Base-by-base conservation (phyloP, 2,797 vertebrate genomes). In the Morelia viridis region DNA sequence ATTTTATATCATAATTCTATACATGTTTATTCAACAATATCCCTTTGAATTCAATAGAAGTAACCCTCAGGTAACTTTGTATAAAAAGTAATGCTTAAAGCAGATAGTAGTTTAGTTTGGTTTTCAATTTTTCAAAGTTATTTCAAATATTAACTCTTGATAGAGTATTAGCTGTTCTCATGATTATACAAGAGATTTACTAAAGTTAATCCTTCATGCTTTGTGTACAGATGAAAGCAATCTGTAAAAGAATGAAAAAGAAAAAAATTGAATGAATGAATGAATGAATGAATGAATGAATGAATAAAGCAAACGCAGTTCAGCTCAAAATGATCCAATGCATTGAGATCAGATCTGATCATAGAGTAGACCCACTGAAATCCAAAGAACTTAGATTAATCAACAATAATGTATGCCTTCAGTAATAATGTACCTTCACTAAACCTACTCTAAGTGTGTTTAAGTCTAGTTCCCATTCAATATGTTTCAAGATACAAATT, bases 51-150 rank as follows among this genome's bases (percentile, higher is more conserved):
- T 61, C 83, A 61, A 26, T 35, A 35, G 12, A 17, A 22, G 10
- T 57, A 8, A 28, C 0, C 62, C 0, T 12, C 2, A 56, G 60
- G 53, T 80, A 41, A 80, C 41, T 0, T 0, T 0, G 15, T 31
- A 28, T 58, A 46, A 19, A 22, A 56, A 61, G 85, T 64, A 76
- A 10, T 17, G 35, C 28, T 57, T 89, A 53, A 41, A 86, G 31
- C 35, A 41, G 5, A 22, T 58, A 28, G 19, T 19, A n/a, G 5
- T 91, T 91, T 31, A 57, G 11, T 22, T 56, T 68, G 13, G 61
- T 62, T 65, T 15, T 35, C 0, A 58, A 41, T 22, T 87, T 86
- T n/a, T 28, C 6, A 26, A 60, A 68, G 17, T 50, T 26, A 68
- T 46, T 85, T 68, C 31, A 8, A 50, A 71, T 62, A 13, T 57